Percentiles rank a stretch among this genome's conserved stretches.
These are phyloP conservation scores for Arbacia lixula DNA, from an alignment of 53 echinoderm and acorn worm genomes.

Conservation along the genomic window DNA sequence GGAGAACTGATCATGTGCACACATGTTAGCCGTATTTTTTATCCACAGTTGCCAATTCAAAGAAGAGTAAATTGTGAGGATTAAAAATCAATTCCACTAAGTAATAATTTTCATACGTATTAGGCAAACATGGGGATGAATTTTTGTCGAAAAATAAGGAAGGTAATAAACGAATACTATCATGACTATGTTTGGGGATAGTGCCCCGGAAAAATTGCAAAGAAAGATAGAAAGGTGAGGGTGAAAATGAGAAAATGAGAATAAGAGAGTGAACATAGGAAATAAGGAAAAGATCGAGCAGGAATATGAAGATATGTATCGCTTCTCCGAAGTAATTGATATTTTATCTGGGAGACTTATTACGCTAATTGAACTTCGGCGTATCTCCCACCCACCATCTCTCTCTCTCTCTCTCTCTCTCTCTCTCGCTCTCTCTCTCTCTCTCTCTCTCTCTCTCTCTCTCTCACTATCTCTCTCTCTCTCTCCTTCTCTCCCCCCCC, in stretches of 20 bases:
- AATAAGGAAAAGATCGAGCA: not conserved
- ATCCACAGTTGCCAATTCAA: too few relatives aligned
- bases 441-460: not conserved
- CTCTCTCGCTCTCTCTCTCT: not conserved
- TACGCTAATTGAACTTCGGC: slow-evolving; percentile 50
- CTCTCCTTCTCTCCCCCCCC: not conserved
- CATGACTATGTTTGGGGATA: too few relatives aligned
- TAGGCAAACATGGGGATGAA: too few relatives aligned
- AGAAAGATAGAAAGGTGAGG: not conserved
- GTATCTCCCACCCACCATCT: not conserved
- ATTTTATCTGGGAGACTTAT: slow-evolving; percentile 57
- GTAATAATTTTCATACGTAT: too few relatives aligned
- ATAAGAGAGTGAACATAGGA: not conserved
- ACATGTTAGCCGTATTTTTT: too few relatives aligned
- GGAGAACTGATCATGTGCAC: too few relatives aligned
- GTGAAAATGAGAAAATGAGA: not conserved
- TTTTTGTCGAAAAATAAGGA: too few relatives aligned
- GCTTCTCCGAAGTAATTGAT: slow-evolving; percentile 57
- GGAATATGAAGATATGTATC: slow-evolving; percentile 13
- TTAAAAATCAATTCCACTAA: too few relatives aligned
- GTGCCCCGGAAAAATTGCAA: too few relatives aligned
- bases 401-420: not conserved
- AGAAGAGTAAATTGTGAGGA: too few relatives aligned
- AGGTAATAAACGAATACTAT: too few relatives aligned
- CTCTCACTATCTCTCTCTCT: not conserved